These are phyloP conservation scores for Tribolium freemani DNA, from an alignment of 2,888 invertebrate genomes.

Conservation along the genomic window DNA sequence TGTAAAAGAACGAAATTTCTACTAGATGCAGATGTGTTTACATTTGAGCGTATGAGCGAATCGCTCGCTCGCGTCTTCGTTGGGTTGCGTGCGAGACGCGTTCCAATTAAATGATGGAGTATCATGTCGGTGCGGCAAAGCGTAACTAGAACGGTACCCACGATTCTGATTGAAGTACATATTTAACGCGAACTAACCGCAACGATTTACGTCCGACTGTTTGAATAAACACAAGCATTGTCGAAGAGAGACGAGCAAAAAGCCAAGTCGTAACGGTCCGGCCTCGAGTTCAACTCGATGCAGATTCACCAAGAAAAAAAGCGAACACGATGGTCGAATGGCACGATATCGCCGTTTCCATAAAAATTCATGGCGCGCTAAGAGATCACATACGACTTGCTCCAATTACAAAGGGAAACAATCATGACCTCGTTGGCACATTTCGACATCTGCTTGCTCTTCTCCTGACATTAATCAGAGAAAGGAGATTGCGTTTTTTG, in stretches of 20 bases:
- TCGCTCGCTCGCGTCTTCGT: conserved; percentile 47
- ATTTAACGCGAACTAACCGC: conserved; percentile 39
- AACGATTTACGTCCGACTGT: conserved; percentile 45
- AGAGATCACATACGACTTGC: conserved; percentile 23
- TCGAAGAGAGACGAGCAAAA: conserved; percentile 47
- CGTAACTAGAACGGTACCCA: conserved; percentile 15
- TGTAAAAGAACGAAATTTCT: too few species aligned
- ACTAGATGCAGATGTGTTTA: too few species aligned
- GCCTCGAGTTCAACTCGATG: conserved; percentile 45
- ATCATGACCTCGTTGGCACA: conserved; percentile 19
- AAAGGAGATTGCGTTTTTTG: neutral
- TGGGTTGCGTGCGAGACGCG: conserved; percentile 43
- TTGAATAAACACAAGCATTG: conserved; percentile 42
- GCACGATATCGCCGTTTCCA: conserved; percentile 27
- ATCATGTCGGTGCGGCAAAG: conserved; percentile 4
- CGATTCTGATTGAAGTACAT: conserved; percentile 30
- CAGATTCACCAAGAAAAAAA: conserved; percentile 46
- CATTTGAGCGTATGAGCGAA: conserved; percentile 43
- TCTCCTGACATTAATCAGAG: neutral
- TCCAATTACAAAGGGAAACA: conserved; percentile 32
- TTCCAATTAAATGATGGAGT: neutral
- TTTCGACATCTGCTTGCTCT: conserved; percentile 21
- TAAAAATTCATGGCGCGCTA: conserved; percentile 40
- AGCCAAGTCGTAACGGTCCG: conserved; percentile 45
- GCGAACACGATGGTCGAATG: conserved; percentile 24